Conservation (phyloP, 53 echinoderm and acorn worm genomes). For the Holothuria scabra region DNA sequence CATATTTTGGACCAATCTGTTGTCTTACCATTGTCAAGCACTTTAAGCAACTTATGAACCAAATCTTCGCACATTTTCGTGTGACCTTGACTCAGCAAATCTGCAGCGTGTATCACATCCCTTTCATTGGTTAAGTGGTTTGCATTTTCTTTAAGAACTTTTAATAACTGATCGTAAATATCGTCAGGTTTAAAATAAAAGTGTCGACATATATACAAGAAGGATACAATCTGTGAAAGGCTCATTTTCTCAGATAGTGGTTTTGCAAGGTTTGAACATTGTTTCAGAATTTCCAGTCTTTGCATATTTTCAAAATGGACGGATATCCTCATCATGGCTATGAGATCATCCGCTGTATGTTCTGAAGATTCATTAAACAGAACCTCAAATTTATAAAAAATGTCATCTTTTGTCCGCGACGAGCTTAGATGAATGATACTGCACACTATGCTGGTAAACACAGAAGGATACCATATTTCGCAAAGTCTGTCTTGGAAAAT, state of each 20-base stretch:
- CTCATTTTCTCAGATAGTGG: background rate
- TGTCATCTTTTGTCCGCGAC: background rate
- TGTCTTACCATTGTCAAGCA: background rate
- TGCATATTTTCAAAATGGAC: background rate
- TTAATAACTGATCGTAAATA: background rate
- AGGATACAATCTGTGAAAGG: background rate
- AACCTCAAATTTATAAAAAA: slow-evolving; percentile 10
- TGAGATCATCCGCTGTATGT: background rate
- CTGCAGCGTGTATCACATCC: background rate
- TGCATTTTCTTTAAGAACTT: background rate
- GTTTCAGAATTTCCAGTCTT: slow-evolving; percentile 10
- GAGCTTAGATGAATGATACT: slow-evolving; percentile 20
- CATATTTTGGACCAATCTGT: slow-evolving; percentile 26
- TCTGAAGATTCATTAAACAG: background rate
- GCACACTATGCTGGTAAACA: background rate
- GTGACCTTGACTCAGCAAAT: background rate
- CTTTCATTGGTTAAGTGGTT: background rate
- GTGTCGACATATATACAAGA: background rate
- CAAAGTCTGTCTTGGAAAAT: background rate
- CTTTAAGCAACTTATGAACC: background rate
- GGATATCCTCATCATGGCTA: background rate
- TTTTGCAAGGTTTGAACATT: background rate
- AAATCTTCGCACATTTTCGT: background rate
- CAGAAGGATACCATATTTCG: background rate
- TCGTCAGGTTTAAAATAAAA: slow-evolving; percentile 3